Conservation (phyloP, 2,113 vertebrate species). For the Scophthalmus maximus region DNA sequence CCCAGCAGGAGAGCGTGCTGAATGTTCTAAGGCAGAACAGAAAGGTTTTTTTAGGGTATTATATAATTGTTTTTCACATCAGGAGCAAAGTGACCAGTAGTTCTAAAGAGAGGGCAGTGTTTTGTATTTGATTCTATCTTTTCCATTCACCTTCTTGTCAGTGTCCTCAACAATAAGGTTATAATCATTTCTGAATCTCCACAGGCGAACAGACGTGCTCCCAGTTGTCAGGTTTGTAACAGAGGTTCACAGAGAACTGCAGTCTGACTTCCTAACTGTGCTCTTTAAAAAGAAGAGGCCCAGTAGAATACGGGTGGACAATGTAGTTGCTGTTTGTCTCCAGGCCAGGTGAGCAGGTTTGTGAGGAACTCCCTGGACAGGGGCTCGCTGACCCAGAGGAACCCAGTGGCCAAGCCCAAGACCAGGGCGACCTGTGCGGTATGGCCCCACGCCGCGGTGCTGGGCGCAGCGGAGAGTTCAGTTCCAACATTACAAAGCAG, state of each 20-base stretch:
- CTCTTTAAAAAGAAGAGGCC: background rate
- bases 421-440: slow-evolving; percentile 65
- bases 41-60: background rate
- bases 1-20: rapidly evolving
- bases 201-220: background rate
- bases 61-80: background rate
- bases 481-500: background rate
- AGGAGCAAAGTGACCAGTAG: background rate
- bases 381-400: slow-evolving; percentile 89
- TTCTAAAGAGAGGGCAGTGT: background rate
- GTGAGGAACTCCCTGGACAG: slow-evolving; percentile 82
- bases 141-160: background rate
- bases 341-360: slow-evolving; percentile 76
- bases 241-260: background rate
- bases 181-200: background rate
- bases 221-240: background rate
- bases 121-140: slow-evolving; percentile 1
- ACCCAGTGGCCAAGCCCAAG: slow-evolving; percentile 78
- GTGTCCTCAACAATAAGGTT: background rate
- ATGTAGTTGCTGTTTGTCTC: slow-evolving; percentile 55
- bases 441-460: slow-evolving; percentile 45
- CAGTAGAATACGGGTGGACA: slow-evolving; percentile 11
- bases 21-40: background rate
- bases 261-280: background rate
- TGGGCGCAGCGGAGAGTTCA: slow-evolving; percentile 44